Evolutionary conservation across 2,888 invertebrate genomes (phyloP).

Genomic region (Kryphioiulus occultus): DNA sequence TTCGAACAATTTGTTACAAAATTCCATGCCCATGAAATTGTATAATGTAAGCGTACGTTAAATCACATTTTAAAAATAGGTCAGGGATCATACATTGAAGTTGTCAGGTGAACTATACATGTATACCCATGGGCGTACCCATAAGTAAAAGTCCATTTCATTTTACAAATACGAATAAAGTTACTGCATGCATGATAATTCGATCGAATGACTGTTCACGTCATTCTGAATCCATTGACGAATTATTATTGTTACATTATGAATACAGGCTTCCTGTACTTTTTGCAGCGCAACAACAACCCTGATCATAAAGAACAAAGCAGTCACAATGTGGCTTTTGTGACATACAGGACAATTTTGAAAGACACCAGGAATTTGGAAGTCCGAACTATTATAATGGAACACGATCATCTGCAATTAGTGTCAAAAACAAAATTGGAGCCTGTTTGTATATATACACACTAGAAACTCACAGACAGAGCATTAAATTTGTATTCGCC

Average conservation of each 20-base stretch:
- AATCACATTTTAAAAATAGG: too few species aligned
- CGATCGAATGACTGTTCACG: background rate
- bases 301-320: background rate
- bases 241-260: background rate
- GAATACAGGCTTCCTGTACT: background rate
- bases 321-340: background rate
- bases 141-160: too few species aligned
- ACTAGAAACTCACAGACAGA: background rate
- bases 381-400: background rate
- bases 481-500: background rate
- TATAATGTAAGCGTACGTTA: too few species aligned
- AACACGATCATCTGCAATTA: background rate
- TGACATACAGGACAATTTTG: background rate
- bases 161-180: too few species aligned
- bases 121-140: too few species aligned
- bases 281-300: background rate
- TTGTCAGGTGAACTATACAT: too few species aligned
- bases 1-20: too few species aligned
- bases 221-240: background rate
- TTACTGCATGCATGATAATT: background rate
- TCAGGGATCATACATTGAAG: too few species aligned
- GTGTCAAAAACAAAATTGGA: background rate
- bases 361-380: background rate
- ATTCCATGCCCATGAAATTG: too few species aligned
- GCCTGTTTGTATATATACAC: background rate